Base-by-base conservation (phyloP, 2,888 invertebrate species). In the Erebia ligea region DNA sequence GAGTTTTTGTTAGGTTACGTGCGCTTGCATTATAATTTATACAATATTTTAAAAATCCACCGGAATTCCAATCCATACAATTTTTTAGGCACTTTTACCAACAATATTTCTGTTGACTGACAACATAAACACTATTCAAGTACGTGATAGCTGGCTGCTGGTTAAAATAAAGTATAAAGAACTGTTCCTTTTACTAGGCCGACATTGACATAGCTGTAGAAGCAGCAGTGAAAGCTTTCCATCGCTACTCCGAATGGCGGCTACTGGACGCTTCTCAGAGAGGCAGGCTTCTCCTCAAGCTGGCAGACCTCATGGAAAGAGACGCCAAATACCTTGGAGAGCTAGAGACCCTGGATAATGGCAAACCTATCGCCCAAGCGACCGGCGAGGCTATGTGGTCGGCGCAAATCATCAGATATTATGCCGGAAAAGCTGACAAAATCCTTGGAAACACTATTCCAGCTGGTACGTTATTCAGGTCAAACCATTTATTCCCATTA, bases 331-430 rank as follows among this genome's bases (percentile, higher is more conserved):
- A 96, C 73, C 84, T 98, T 72, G 97, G 97, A 9, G 97, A 98
- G 81, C 93, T 99, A 77, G 99, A 99, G 91, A 98, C 99, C 0
- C 86, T 98, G 76, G 98, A 99, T 86, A 98, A 98, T 87, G 99
- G 99, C 0, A 99, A 99, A 84, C 98, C 98, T 0, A 98, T 96
- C 79, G 91, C 95, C 34, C 90, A 94, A 75, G 95, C 98, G 0
- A 94, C 94, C 70, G 95, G 95, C 57, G 98, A 98, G 84, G 88
- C 97, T 0, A 94, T 94, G 5, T 91, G 92, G 75, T 92, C 95
- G 19, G 93, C 96, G 0, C 94, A 94, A 67, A 94, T 95, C 54
- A 80, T 98, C 9, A 95, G 98, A 78, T 98, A 98, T 83, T 98
- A 96, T 86, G 98, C 98, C 17, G 98, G 98, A 1, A 98, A 97